phyloP scores from a whole-genome alignment of 2,888 invertebrate genomes.

The Phania funesta region DNA sequence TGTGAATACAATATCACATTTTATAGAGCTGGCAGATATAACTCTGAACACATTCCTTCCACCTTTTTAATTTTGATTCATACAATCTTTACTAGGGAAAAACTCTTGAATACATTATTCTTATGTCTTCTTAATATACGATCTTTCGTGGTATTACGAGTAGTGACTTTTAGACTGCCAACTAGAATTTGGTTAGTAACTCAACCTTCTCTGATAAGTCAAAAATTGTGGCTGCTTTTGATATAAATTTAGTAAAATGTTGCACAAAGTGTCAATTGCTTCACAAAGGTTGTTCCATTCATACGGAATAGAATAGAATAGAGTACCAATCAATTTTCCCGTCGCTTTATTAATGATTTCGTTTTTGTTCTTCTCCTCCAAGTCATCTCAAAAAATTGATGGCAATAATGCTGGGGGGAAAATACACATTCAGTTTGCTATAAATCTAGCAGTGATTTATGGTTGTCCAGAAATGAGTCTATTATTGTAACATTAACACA shows the following conservation, averaged over 20 bases:
- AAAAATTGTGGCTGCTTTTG: conserved; percentile 28
- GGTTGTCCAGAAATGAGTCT: conserved; percentile 37
- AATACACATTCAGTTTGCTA: neutral
- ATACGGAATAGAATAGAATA: neutral
- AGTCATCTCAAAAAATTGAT: neutral
- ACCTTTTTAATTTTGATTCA: neutral
- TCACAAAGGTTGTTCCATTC: too few relatives aligned
- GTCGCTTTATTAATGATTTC: neutral
- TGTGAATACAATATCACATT: conserved; percentile 45
- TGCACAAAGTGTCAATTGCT: neutral
- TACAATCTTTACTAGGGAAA: neutral
- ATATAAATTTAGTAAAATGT: neutral
- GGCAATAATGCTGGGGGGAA: neutral
- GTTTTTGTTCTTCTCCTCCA: neutral
- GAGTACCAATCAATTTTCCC: neutral
- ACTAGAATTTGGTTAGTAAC: conserved; percentile 30
- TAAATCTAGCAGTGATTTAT: conserved; percentile 66
- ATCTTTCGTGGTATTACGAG: too few relatives aligned
- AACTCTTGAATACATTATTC: too few relatives aligned
- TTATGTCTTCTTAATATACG: too few relatives aligned
- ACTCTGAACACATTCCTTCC: neutral
- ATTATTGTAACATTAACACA: conserved; percentile 62
- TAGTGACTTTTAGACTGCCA: neutral
- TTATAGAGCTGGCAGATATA: conserved; percentile 31
- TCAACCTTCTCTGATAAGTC: conserved; percentile 6